These are phyloP conservation scores for Leptopilina boulardi DNA, from an alignment of 1,140 invertebrate species.

Conservation along the genomic window DNA sequence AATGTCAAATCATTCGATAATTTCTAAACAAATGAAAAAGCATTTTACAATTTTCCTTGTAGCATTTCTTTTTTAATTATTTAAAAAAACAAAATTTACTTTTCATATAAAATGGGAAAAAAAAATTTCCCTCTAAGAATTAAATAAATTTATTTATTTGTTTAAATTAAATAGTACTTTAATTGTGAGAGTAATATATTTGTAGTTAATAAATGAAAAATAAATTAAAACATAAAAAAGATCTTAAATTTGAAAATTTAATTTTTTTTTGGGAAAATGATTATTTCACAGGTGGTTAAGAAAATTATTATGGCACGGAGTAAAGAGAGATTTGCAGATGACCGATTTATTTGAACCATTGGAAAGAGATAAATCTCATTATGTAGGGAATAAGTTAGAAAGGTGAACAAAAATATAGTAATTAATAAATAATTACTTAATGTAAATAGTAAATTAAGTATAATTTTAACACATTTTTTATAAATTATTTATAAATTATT, in stretches of 20 bases:
- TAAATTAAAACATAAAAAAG: no score
- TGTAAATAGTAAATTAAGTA: not conserved
- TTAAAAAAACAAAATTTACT: no score
- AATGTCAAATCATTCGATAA: not conserved
- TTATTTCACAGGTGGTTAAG: conserved; percentile 73
- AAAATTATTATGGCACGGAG: conserved; percentile 76
- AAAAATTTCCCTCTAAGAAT: not conserved
- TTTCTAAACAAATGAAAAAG: not conserved
- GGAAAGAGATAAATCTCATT: conserved; percentile 73
- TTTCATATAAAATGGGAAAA: not conserved
- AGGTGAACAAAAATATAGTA: conserved; percentile 65
- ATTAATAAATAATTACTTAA: not conserved
- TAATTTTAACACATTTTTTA: not conserved
- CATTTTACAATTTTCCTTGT: not conserved
- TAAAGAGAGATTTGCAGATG: conserved; percentile 74
- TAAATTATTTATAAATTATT: not conserved
- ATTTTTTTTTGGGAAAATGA: no score
- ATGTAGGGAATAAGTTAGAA: conserved; percentile 75
- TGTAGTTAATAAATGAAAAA: no score
- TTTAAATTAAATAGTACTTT: no score
- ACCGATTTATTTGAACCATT: conserved; percentile 78
- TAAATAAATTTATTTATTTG: no score
- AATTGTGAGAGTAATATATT: no score
- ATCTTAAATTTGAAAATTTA: no score
- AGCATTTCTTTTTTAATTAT: no score